Percentiles rank a stretch among this genome's conserved stretches.
Conservation (phyloP, 2,113 vertebrate genomes). For the Nyctereutes procyonoides region DNA sequence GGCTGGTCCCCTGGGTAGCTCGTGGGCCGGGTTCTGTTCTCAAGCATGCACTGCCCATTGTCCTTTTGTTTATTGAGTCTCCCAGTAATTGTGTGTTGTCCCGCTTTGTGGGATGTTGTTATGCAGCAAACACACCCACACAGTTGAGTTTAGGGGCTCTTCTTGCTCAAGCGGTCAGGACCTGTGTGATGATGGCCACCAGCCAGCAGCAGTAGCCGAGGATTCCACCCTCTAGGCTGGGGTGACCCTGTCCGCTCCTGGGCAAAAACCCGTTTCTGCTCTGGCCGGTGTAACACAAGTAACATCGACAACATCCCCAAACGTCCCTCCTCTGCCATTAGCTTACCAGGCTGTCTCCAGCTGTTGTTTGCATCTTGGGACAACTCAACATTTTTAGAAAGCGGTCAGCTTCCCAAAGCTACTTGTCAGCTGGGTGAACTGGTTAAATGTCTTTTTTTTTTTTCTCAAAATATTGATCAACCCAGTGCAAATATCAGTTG, state of each 20-base stretch:
- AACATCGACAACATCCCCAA: no score
- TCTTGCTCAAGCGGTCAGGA: not conserved
- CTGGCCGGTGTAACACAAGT: not conserved
- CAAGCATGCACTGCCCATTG: no score
- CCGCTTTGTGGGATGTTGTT: not conserved
- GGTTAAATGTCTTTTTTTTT: not conserved
- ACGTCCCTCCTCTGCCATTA: no score
- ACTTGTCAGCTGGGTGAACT: not conserved
- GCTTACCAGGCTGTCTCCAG: not conserved
- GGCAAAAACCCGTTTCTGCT: not conserved
- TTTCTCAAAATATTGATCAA: not conserved
- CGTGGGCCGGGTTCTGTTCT: not conserved
- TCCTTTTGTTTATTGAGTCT: not conserved
- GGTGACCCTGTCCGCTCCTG: not conserved
- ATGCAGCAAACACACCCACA: no score
- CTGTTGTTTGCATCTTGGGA: not conserved
- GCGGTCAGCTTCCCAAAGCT: not conserved
- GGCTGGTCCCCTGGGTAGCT: not conserved
- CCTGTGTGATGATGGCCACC: no score
- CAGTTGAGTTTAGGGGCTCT: not conserved
- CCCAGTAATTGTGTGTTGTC: not conserved
- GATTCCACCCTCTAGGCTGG: not conserved
- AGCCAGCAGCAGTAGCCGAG: not conserved
- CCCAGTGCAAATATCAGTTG: not conserved
- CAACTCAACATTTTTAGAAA: not conserved